phyloP scores from a whole-genome alignment of 2,888 invertebrate species.

The Priocnemis perturbator region DNA sequence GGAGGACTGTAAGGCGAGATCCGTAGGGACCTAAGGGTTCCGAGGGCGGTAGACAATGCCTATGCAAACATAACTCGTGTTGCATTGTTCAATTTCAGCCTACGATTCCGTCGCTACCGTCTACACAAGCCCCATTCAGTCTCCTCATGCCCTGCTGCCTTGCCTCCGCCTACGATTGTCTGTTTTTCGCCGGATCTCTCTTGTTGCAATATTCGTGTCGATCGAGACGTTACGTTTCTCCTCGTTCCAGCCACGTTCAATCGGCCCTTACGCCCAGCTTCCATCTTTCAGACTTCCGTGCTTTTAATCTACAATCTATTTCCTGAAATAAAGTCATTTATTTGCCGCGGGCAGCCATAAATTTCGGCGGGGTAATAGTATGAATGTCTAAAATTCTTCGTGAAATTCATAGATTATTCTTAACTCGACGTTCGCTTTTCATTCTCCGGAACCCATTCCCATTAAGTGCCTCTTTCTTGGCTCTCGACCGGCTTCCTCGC shows the following conservation, averaged over 20 bases:
- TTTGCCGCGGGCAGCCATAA: too few species aligned
- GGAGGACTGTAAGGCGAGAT: slow-evolving; percentile 22
- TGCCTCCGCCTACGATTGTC: too few species aligned
- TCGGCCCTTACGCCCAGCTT: too few species aligned
- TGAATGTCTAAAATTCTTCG: neutral
- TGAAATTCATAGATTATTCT: neutral
- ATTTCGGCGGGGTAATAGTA: too few species aligned
- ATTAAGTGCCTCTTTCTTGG: neutral
- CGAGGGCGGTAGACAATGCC: slow-evolving; percentile 47
- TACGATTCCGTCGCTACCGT: slow-evolving; percentile 27
- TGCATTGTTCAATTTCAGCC: slow-evolving; percentile 58
- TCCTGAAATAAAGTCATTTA: too few species aligned
- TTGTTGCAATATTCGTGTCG: too few species aligned
- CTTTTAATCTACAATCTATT: too few species aligned
- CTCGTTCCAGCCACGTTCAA: too few species aligned
- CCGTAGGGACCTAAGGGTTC: slow-evolving; percentile 32
- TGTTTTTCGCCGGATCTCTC: neutral
- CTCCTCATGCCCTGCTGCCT: too few species aligned
- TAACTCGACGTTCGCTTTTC: too few species aligned
- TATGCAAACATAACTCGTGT: slow-evolving; percentile 59
- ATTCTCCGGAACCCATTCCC: too few species aligned
- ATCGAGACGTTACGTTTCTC: too few species aligned
- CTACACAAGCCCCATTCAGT: neutral
- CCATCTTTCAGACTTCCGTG: neutral
- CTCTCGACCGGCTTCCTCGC: slow-evolving; percentile 8